These are phyloP conservation scores for Echinops telfairi DNA, from an alignment of 2,113 vertebrate genomes.

Conservation along the genomic window DNA sequence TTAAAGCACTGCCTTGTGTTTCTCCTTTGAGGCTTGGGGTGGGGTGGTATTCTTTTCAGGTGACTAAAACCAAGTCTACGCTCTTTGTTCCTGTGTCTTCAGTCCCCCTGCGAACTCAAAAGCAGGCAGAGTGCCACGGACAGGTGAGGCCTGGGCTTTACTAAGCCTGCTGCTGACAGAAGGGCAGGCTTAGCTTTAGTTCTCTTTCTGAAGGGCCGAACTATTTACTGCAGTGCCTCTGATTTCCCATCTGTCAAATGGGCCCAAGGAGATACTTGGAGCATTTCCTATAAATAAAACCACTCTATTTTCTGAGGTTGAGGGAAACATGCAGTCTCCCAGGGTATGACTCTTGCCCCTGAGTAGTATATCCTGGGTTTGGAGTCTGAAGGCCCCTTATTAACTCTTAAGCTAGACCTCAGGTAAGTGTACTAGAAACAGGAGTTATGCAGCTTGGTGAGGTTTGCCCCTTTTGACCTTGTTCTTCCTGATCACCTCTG, in stretches of 20 bases:
- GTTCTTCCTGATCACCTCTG: slow-evolving; percentile 15
- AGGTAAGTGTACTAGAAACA: neutral
- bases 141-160: neutral
- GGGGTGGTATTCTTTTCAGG: slow-evolving; percentile 32
- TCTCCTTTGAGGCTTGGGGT: slow-evolving; percentile 51
- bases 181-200: neutral
- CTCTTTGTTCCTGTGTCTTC: slow-evolving; percentile 52
- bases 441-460: neutral
- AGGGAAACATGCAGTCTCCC: too few species aligned
- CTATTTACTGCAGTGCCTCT: neutral
- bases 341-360: too few species aligned
- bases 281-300: slow-evolving; percentile 50
- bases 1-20: slow-evolving; percentile 60
- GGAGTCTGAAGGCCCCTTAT: too few species aligned
- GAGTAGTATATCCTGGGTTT: too few species aligned
- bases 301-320: fast-evolving
- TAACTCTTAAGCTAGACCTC: too few species aligned
- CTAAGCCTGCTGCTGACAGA: neutral
- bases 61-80: slow-evolving; percentile 25
- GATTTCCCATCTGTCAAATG: slow-evolving; percentile 2
- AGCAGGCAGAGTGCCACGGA: neutral
- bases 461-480: neutral
- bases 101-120: neutral
- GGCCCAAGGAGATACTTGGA: neutral
- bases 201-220: neutral